A percentile compares a stretch with the other conserved stretches of the same genome.
These are phyloP conservation scores for Xyrauchen texanus DNA, from an alignment of 2,113 vertebrate species.

Conservation along the genomic window DNA sequence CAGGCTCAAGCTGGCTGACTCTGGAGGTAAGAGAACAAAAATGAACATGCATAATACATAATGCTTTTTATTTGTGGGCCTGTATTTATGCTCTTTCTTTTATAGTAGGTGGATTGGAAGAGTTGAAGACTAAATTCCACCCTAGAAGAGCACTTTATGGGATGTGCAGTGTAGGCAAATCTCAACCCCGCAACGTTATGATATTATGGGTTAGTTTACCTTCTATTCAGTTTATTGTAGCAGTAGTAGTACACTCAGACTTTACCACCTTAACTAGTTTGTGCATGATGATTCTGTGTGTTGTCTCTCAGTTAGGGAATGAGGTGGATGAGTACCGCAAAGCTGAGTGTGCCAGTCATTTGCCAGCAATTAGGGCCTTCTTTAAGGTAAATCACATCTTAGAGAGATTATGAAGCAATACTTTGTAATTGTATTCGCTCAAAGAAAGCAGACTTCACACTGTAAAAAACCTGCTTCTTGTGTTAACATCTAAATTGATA, in stretches of 20 bases:
- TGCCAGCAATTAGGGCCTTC: slow-evolving; percentile 65
- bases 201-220: slow-evolving; percentile 68
- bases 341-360: slow-evolving; percentile 53
- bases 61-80: background rate
- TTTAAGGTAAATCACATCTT: slow-evolving; percentile 62
- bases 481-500: too few species aligned
- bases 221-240: background rate
- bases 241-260: background rate
- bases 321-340: slow-evolving; percentile 54
- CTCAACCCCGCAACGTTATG: slow-evolving; percentile 55
- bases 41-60: background rate
- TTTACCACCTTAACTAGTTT: background rate
- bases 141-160: slow-evolving; percentile 63
- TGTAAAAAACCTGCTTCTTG: too few species aligned
- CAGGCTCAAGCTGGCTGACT: slow-evolving; percentile 38
- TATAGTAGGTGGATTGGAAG: slow-evolving; percentile 65
- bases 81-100: background rate
- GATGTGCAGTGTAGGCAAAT: slow-evolving; percentile 60
- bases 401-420: background rate
- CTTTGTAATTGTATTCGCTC: too few species aligned
- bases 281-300: background rate
- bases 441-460: too few species aligned
- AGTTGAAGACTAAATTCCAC: slow-evolving; percentile 61
- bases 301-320: slow-evolving; percentile 63
- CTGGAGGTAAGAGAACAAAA: slow-evolving; percentile 32